Conservation (phyloP, 2,888 invertebrate genomes). For the Crioceris asparagi region DNA sequence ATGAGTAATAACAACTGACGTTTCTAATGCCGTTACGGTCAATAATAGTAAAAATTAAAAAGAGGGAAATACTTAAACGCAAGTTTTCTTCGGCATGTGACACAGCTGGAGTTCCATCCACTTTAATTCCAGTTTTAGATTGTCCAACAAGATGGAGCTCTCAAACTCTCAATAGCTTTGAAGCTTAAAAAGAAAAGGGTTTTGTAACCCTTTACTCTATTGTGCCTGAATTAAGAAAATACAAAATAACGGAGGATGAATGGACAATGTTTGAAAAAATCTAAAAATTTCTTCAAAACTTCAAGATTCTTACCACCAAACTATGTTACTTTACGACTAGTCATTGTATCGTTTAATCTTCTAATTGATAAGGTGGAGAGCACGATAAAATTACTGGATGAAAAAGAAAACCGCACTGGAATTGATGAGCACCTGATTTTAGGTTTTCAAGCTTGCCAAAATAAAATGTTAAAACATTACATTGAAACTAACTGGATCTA, state of each 20-base stretch:
- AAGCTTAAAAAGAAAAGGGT: neutral
- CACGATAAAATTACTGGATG: slow-evolving; percentile 12
- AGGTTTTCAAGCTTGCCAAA: no score
- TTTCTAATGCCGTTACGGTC: neutral
- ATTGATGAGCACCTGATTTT: no score
- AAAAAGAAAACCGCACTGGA: slow-evolving; percentile 13
- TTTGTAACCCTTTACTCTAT: neutral
- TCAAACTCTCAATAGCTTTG: slow-evolving; percentile 4
- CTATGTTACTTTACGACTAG: slow-evolving; percentile 17
- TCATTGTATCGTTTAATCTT: slow-evolving; percentile 16
- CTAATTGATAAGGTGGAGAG: slow-evolving; percentile 20
- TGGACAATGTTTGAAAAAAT: slow-evolving; percentile 4
- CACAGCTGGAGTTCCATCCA: slow-evolving; percentile 4
- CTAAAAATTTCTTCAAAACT: slow-evolving; percentile 8
- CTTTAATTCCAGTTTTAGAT: slow-evolving; percentile 5
- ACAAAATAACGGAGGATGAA: neutral
- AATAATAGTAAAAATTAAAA: slow-evolving; percentile 1
- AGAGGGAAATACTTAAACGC: neutral
- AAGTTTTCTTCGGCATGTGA: slow-evolving; percentile 3
- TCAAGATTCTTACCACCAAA: slow-evolving; percentile 10
- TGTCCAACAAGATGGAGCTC: slow-evolving; percentile 7
- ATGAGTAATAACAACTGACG: no score
- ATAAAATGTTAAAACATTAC: no score
- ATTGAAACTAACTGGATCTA: slow-evolving; percentile 22
- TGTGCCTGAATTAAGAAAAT: neutral